A percentile compares a stretch with the other conserved stretches of the same genome.
These are phyloP conservation scores for Eciton burchellii DNA, from an alignment of 1,140 invertebrate species.

Conservation along the genomic window DNA sequence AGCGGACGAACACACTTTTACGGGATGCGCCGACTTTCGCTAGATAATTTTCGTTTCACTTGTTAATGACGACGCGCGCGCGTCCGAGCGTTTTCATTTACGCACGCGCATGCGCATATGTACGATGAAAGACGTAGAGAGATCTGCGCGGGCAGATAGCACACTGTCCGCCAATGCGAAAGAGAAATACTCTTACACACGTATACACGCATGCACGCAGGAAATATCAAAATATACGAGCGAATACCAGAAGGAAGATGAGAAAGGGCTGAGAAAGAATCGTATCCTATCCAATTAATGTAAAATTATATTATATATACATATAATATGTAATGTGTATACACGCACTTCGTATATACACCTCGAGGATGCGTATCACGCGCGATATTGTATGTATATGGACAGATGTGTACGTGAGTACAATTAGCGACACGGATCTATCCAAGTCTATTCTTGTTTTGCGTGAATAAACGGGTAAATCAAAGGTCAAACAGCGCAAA, in stretches of 20 bases:
- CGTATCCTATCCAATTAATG: conserved; percentile 77
- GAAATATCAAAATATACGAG: not conserved
- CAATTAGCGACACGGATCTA: conserved; percentile 74
- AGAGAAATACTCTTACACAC: not conserved
- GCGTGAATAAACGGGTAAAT: conserved; percentile 82
- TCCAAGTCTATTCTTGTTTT: conserved; percentile 81
- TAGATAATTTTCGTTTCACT: conserved; percentile 15
- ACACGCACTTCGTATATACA: conserved; percentile 75
- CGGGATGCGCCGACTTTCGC: conserved; percentile 42
- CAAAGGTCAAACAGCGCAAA: conserved; percentile 69
- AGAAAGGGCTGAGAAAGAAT: conserved; percentile 67
- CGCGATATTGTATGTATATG: conserved; percentile 69
- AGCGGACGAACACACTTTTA: conserved; percentile 40
- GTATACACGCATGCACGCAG: not conserved
- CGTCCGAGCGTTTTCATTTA: conserved; percentile 19
- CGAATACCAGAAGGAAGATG: conserved; percentile 62
- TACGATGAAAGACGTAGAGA: not conserved
- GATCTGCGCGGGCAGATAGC: not conserved
- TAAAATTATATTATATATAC: conserved; percentile 77
- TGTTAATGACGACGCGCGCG: conserved; percentile 17
- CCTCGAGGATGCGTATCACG: conserved; percentile 43
- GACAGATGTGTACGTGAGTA: conserved; percentile 70
- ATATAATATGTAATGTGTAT: conserved; percentile 72
- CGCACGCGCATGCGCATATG: not conserved
- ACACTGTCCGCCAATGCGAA: not conserved